Percentiles rank a stretch among this genome's conserved stretches.
These are phyloP conservation scores for Phalanger gymnotis DNA, from an alignment of 2,797 vertebrate species.

Conservation along the genomic window DNA sequence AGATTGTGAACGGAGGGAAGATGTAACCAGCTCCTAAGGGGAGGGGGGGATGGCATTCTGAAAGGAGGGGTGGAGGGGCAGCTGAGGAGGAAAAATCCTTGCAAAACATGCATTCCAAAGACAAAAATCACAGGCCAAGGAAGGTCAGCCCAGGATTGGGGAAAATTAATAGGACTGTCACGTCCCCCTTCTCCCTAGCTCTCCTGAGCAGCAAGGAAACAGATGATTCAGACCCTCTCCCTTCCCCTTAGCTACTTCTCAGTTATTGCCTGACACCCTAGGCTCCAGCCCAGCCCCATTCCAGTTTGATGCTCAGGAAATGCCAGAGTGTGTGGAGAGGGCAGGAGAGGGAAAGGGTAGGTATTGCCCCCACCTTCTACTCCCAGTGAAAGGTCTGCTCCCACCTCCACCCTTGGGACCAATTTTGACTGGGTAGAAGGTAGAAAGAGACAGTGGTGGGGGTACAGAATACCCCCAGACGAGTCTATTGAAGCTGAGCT, in stretches of 20 bases:
- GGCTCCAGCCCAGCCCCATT: neutral
- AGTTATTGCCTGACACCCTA: neutral
- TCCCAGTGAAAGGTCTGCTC: too few species aligned
- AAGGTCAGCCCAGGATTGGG: neutral
- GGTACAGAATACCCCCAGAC: neutral
- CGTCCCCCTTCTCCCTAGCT: neutral
- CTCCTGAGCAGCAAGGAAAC: neutral
- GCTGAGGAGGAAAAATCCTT: neutral
- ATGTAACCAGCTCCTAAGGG: slow-evolving; percentile 78
- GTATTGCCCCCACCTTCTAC: too few species aligned
- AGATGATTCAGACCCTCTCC: neutral
- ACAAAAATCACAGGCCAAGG: neutral
- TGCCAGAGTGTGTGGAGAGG: too few species aligned
- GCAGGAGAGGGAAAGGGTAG: too few species aligned
- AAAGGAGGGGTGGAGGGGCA: neutral
- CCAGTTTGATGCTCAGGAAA: neutral
- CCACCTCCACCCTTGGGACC: too few species aligned
- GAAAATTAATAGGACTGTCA: neutral
- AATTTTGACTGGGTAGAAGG: too few species aligned
- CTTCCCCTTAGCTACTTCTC: neutral
- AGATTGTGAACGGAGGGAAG: slow-evolving; percentile 85
- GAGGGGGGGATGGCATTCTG: slow-evolving; percentile 27
- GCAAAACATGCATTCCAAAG: neutral
- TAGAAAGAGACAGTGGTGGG: neutral
- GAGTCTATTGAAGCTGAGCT: neutral